Conservation (phyloP, 2,113 vertebrate species). For the Setophaga kirtlandii region DNA sequence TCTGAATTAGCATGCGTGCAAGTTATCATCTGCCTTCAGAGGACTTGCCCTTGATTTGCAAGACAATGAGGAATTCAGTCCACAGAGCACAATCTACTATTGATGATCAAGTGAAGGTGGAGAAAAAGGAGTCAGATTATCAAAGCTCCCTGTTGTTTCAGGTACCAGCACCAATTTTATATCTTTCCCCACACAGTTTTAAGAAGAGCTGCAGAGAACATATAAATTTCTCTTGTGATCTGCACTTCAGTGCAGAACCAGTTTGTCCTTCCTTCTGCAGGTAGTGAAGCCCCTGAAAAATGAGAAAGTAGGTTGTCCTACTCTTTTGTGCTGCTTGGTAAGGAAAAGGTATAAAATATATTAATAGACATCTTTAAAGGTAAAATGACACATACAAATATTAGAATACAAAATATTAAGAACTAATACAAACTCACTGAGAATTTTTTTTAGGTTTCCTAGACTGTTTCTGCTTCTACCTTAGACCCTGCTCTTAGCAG, state of each 20-base stretch:
- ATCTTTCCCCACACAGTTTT: not conserved
- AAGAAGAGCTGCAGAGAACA: not conserved
- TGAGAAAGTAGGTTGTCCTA: not conserved
- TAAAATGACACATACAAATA: not conserved
- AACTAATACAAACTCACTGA: not conserved
- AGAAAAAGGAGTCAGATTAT: not conserved
- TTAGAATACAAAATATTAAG: not conserved
- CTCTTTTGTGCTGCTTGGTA: not conserved
- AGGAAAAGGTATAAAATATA: not conserved
- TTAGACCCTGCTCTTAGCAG: not conserved
- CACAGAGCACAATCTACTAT: not conserved
- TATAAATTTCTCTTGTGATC: not conserved
- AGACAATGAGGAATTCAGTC: not conserved
- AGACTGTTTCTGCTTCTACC: not conserved
- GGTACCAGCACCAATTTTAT: not conserved
- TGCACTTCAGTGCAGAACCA: not conserved
- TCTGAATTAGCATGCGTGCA: fast-evolving
- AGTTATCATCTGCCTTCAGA: not conserved
- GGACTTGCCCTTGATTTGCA: not conserved
- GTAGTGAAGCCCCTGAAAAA: not conserved
- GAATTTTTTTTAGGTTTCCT: not conserved
- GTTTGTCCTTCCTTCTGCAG: not conserved
- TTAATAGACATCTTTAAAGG: not conserved
- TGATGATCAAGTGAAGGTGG: not conserved
- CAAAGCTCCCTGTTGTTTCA: not conserved